Percentiles rank a stretch among this genome's conserved stretches.
Conservation (phyloP, 2,113 vertebrate species). For the Cyanocitta stelleri region DNA sequence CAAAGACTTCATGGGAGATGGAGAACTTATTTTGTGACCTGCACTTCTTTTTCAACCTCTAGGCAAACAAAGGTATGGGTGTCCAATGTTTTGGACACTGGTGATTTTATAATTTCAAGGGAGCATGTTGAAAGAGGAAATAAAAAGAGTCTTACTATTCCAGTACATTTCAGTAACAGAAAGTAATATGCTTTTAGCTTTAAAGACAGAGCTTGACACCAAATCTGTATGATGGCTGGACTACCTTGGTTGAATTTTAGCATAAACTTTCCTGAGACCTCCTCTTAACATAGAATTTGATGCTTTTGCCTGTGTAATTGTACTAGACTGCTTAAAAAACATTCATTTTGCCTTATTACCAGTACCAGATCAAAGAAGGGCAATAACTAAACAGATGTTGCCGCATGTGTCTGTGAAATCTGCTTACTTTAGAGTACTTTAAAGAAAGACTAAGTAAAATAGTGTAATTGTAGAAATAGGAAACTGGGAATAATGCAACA, state of each 20-base stretch:
- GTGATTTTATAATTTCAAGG: neutral
- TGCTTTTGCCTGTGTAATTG: neutral
- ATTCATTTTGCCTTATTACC: neutral
- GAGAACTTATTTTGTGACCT: neutral
- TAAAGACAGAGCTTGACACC: neutral
- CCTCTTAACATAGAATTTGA: neutral
- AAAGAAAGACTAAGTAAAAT: neutral
- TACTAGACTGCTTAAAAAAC: neutral
- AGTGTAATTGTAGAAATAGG: neutral
- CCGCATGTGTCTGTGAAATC: neutral
- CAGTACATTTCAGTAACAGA: neutral
- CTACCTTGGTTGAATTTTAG: neutral
- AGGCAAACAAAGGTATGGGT: neutral
- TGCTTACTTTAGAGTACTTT: neutral
- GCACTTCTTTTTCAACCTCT: neutral
- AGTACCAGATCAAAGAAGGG: neutral
- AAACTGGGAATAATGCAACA: neutral
- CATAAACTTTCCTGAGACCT: neutral
- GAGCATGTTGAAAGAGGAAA: neutral
- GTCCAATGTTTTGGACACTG: neutral
- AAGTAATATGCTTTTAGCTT: neutral
- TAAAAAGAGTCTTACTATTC: neutral
- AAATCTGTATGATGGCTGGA: neutral
- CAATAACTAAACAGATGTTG: constrained; percentile 3
- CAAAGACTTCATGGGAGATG: neutral